Evolutionary conservation across 2,113 vertebrate species (phyloP).

Genomic region (Aythya baeri): DNA sequence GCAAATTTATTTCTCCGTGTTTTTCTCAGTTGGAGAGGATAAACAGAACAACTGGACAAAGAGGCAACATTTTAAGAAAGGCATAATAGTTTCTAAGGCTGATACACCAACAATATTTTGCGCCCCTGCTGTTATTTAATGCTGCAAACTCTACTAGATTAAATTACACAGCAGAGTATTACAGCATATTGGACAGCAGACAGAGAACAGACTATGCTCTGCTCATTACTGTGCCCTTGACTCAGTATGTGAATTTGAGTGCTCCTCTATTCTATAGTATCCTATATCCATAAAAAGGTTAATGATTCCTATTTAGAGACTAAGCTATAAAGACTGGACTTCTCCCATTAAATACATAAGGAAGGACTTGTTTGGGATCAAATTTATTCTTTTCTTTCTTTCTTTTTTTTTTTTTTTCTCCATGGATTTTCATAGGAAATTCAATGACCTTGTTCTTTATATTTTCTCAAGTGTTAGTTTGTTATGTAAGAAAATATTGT

Average conservation of each 20-base stretch:
- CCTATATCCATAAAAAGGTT: not conserved
- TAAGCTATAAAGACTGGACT: not conserved
- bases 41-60: not conserved
- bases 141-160: not conserved
- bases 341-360: not conserved
- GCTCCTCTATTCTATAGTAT: not conserved
- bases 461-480: not conserved
- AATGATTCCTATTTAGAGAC: not conserved
- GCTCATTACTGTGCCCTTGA: not conserved
- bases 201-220: not conserved
- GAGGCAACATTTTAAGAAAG: not conserved
- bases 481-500: not conserved
- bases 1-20: not conserved
- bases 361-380: not conserved
- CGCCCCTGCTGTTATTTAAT: slow-evolving; percentile 26
- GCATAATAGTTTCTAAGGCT: not conserved
- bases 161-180: slow-evolving; percentile 16
- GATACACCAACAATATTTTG: not conserved
- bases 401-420: too few species aligned
- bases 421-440: not conserved
- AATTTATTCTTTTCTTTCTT: not conserved
- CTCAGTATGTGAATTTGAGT: not conserved
- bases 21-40: not conserved
- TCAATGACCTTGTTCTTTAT: not conserved
- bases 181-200: not conserved